These are phyloP conservation scores for Oncopodura yosiiana DNA, from an alignment of 1,140 invertebrate species.

Conservation along the genomic window DNA sequence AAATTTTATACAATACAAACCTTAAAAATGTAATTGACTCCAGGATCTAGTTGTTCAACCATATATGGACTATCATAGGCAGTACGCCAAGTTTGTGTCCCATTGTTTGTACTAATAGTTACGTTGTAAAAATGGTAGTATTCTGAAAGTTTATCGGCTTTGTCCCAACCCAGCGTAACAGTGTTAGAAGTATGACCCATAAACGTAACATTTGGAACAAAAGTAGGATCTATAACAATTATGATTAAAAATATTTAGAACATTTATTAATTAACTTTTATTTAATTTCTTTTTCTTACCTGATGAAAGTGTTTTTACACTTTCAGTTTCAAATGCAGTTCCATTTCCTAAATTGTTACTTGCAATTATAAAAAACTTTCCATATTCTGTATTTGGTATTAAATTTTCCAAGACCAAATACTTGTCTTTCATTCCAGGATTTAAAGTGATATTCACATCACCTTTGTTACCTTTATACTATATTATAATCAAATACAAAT, in stretches of 20 bases:
- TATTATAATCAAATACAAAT: conserved; percentile 1
- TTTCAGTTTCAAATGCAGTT: neutral
- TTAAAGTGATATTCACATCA: neutral
- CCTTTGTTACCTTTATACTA: conserved; percentile 25
- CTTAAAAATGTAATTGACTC: conserved; percentile 65
- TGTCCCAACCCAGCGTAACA: conserved; percentile 65
- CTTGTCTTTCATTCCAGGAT: conserved; percentile 2
- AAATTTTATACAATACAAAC: conserved; percentile 39
- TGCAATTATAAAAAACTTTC: conserved; percentile 28
- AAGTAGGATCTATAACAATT: conserved; percentile 54
- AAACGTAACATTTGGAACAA: conserved; percentile 62
- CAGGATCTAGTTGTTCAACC: conserved; percentile 42
- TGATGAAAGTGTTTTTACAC: conserved; percentile 50
- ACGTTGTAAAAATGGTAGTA: conserved; percentile 34
- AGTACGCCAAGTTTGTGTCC: neutral
- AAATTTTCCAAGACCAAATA: conserved; percentile 32
- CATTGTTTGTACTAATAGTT: conserved; percentile 3
- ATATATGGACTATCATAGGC: conserved; percentile 15
- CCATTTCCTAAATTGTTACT: conserved; percentile 41
- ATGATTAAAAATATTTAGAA: conserved; percentile 1
- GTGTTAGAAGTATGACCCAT: conserved; percentile 65
- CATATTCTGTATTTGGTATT: conserved; percentile 21
- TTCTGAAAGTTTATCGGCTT: conserved; percentile 46
- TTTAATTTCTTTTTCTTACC: conserved; percentile 36
- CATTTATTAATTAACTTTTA: neutral